Evolutionary conservation across 2,797 vertebrate genomes (phyloP).

Genomic region (Cirrhinus molitorella): DNA sequence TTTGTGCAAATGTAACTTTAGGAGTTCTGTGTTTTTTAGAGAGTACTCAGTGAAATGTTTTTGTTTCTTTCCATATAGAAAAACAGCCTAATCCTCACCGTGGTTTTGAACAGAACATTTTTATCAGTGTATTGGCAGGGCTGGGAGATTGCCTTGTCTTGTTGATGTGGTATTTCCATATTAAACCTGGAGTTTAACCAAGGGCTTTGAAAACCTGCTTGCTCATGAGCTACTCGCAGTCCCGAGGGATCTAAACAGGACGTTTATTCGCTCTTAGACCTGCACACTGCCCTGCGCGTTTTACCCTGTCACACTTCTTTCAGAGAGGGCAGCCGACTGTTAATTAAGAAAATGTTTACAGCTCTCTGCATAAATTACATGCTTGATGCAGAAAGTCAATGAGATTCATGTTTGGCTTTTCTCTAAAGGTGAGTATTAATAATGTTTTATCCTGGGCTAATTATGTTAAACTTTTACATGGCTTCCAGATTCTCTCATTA

Average conservation of each 20-base stretch:
- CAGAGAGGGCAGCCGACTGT: constrained; percentile 75
- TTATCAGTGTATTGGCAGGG: constrained; percentile 11
- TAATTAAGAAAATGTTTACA: constrained; percentile 73
- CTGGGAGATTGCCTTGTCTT: constrained; percentile 31
- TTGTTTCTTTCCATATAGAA: neutral
- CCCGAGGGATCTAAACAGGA: constrained; percentile 70
- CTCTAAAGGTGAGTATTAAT: constrained; percentile 37
- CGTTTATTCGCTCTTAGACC: constrained; percentile 75
- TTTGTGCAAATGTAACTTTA: neutral
- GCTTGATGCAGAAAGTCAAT: constrained; percentile 32
- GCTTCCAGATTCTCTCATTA: neutral
- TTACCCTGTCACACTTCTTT: constrained; percentile 77
- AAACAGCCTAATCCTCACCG: neutral
- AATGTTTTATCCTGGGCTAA: constrained; percentile 24
- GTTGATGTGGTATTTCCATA: constrained; percentile 53
- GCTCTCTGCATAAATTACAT: constrained; percentile 38
- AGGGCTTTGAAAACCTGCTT: constrained; percentile 67
- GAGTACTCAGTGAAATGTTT: neutral
- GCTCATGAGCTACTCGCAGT: constrained; percentile 66
- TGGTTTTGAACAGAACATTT: constrained; percentile 17
- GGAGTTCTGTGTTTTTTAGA: neutral
- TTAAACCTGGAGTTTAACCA: constrained; percentile 65
- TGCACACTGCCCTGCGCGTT: constrained; percentile 77
- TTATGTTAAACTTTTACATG: constrained; percentile 19
- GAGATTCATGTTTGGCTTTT: constrained; percentile 43